phyloP scores from a whole-genome alignment of 2,113 vertebrate genomes.

The Hippocampus zosterae region DNA sequence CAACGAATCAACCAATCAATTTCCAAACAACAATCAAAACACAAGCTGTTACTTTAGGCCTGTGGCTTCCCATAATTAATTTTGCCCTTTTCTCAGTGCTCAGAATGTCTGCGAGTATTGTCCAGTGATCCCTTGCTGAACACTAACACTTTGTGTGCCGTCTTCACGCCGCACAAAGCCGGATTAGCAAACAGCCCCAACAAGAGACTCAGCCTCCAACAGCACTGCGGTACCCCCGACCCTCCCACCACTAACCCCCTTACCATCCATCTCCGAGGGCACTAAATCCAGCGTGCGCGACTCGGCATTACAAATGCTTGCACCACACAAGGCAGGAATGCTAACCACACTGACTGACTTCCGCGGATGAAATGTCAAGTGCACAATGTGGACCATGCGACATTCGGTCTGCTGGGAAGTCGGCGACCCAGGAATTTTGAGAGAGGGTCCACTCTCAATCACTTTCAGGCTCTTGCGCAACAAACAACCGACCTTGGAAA shows the following conservation, averaged over 20 bases:
- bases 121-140: neutral
- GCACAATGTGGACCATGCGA: neutral
- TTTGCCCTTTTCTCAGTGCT: neutral
- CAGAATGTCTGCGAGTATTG: neutral
- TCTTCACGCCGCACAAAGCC: slow-evolving; percentile 2
- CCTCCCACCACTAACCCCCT: neutral
- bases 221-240: neutral
- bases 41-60: neutral
- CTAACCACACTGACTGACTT: neutral
- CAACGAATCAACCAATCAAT: neutral
- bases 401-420: neutral
- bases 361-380: slow-evolving; percentile 2
- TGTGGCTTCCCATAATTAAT: neutral
- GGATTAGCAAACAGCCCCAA: slow-evolving; percentile 4
- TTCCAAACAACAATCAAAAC: neutral
- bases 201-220: slow-evolving; percentile 2
- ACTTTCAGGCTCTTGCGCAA: neutral
- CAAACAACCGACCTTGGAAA: neutral
- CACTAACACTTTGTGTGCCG: neutral
- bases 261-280: neutral
- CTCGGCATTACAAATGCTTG: neutral
- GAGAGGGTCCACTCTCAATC: neutral
- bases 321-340: slow-evolving; percentile 1
- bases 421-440: neutral
- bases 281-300: neutral